These are phyloP conservation scores for Drosophila yakuba DNA, from an alignment of 1,140 invertebrate species.

Conservation along the genomic window DNA sequence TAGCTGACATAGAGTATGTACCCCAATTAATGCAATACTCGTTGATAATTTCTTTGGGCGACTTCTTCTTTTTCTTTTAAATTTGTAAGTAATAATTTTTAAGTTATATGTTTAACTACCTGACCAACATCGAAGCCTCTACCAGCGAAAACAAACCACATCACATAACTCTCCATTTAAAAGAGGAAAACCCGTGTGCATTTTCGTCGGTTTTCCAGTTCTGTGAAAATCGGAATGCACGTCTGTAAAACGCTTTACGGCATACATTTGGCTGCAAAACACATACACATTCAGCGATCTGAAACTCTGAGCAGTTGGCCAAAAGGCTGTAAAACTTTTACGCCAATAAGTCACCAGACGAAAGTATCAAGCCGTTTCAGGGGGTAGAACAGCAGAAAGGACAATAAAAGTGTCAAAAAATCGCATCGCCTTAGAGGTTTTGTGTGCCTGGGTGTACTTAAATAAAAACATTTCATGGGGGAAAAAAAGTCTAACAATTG, in stretches of 20 bases:
- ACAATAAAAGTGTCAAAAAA: slow-evolving; percentile 60
- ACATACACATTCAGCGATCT: slow-evolving; percentile 28
- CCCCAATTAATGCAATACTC: no score
- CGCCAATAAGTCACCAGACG: slow-evolving; percentile 60
- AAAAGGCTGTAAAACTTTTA: slow-evolving; percentile 42
- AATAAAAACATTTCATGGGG: slow-evolving; percentile 18
- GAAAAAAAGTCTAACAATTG: not conserved
- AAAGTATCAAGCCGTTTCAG: not conserved
- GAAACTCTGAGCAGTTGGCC: slow-evolving; percentile 9
- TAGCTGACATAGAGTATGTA: no score
- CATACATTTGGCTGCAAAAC: slow-evolving; percentile 36
- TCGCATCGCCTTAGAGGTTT: not conserved
- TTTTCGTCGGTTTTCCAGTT: not conserved
- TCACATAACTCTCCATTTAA: slow-evolving; percentile 9
- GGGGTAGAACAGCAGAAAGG: slow-evolving; percentile 31
- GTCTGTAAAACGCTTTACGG: slow-evolving; percentile 61
- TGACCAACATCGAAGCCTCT: not conserved
- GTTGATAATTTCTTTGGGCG: no score
- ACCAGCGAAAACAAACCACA: not conserved
- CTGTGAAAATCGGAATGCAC: slow-evolving; percentile 24
- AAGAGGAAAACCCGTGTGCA: slow-evolving; percentile 1
- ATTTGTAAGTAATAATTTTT: no score
- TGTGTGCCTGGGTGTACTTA: slow-evolving; percentile 21
- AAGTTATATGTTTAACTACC: no score
- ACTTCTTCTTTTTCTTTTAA: no score